These are phyloP conservation scores for Calliphora vicina DNA, from an alignment of 1,140 invertebrate species.

Conservation along the genomic window DNA sequence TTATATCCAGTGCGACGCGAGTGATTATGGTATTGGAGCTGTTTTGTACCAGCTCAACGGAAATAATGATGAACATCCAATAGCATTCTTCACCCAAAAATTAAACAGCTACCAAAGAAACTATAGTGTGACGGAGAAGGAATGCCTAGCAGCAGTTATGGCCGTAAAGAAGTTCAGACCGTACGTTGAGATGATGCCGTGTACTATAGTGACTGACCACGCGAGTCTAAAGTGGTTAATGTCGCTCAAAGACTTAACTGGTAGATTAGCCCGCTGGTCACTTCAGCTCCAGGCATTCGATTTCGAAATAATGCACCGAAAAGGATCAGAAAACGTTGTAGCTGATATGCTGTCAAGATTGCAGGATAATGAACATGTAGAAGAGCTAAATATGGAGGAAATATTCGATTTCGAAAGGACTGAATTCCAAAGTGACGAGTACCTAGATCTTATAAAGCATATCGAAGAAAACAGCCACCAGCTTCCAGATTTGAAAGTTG, in stretches of 20 bases:
- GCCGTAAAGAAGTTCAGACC: slow-evolving; percentile 33
- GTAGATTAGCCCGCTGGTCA: slow-evolving; percentile 13
- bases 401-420: not conserved
- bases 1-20: not conserved
- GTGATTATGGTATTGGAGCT: slow-evolving; percentile 45
- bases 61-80: slow-evolving; percentile 42
- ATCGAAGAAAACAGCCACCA: not conserved
- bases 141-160: slow-evolving; percentile 21
- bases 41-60: slow-evolving; percentile 52
- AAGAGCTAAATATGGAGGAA: not conserved
- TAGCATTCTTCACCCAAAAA: slow-evolving; percentile 35
- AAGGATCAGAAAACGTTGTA: slow-evolving; percentile 3
- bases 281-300: slow-evolving; percentile 1
- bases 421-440: not conserved
- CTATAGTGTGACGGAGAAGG: not conserved
- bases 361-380: not conserved
- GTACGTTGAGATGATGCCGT: not conserved
- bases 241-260: not conserved
- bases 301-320: not conserved
- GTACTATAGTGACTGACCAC: not conserved
- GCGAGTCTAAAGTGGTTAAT: not conserved
- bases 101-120: slow-evolving; percentile 3
- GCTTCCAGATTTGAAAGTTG: not conserved
- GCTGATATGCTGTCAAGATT: not conserved
- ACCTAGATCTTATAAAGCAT: not conserved